Base-by-base conservation (phyloP, 2,113 vertebrate genomes). In the Lepisosteus osseus region DNA sequence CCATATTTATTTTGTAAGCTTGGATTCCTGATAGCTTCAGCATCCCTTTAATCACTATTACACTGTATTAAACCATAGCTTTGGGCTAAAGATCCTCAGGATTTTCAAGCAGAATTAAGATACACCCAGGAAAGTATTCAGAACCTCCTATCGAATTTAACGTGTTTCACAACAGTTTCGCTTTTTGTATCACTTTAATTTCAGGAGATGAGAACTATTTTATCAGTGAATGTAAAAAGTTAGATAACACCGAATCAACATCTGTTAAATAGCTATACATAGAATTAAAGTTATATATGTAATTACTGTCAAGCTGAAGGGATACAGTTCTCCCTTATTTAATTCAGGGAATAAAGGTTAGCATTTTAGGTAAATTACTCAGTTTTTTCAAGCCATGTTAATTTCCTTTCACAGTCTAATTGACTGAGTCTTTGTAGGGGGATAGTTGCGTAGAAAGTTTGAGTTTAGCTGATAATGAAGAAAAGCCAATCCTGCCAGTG, bases 311-410 rank as follows among this genome's bases (percentile, higher is more conserved):
- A 15, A 45, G 80, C 76, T 81, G 84, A 87, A 85, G 86, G 86
- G 86, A 81, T 57, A 84, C 71, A 82, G 12, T 13, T 40, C 13
- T 47, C 41, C 84, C 54, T 45, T 75, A 67, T 81, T 85, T 83
- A 79, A 90, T 90, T 91, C 87, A 91, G 90, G 89, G 88, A 92
- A 79, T 81, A 82, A 70, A 78, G 15, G 62, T 65, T 65, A 65
- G 8, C 62, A 65, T 4, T 51, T 51, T 51, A 51, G 47, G 9
- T 9, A 43, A 15, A 65, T 43, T 41, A 40, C 62, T 7, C 17
- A 17, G 63, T n/a, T 14, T 70, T 51, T 45, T 75, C 56, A 64
- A 40, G 75, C 74, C 72, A 81, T 73, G 71, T 76, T 76, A 74
- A 74, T 85, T 76, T 85, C 17, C 41, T 66, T 40, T 59, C 51